Evolutionary conservation across 2,888 invertebrate species (phyloP).

Genomic region (Autographa pulchrina): DNA sequence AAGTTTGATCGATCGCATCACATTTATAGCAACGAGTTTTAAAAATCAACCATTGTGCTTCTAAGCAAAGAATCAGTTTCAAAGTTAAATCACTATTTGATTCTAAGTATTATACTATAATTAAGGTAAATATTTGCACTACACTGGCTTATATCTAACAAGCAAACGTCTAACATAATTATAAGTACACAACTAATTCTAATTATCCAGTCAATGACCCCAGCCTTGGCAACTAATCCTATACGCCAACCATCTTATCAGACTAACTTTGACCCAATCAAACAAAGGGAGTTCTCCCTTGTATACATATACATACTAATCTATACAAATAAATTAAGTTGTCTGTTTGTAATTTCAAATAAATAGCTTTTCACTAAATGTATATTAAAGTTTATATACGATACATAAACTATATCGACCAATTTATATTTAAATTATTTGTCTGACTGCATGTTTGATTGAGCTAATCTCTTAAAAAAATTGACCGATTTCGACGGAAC

Average conservation of each 20-base stretch:
- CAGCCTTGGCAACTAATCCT: slow-evolving; percentile 45
- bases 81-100: too few relatives aligned
- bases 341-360: too few relatives aligned
- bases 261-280: slow-evolving; percentile 32
- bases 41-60: too few relatives aligned
- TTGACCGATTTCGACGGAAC: too few relatives aligned
- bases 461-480: too few relatives aligned
- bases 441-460: too few relatives aligned
- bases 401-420: neutral
- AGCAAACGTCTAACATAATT: slow-evolving; percentile 12
- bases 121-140: neutral
- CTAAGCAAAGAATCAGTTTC: too few relatives aligned
- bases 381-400: too few relatives aligned
- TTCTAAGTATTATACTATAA: too few relatives aligned
- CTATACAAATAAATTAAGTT: neutral
- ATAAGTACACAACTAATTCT: slow-evolving; percentile 31
- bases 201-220: slow-evolving; percentile 51
- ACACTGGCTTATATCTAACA: slow-evolving; percentile 3
- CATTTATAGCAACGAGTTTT: too few relatives aligned
- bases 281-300: slow-evolving; percentile 42
- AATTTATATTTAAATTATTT: too few relatives aligned
- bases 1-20: too few relatives aligned
- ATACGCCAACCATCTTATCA: slow-evolving; percentile 53
- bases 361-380: neutral
- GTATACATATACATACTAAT: slow-evolving; percentile 9